Evolutionary conservation across 2,888 invertebrate genomes (phyloP).

Genomic region (Monochamus alternatus): DNA sequence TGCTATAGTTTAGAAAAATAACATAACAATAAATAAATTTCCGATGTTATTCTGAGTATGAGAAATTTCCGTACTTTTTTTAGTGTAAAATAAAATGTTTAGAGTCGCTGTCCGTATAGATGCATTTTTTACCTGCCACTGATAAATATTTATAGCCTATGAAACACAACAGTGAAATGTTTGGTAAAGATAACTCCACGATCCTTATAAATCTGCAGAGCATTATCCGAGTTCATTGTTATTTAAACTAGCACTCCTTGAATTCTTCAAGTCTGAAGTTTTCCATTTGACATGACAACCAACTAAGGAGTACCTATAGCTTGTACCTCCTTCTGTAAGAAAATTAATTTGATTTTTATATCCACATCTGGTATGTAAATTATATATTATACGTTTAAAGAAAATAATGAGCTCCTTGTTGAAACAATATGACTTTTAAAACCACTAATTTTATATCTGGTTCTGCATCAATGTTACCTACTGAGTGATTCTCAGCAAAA

Average conservation of each 20-base stretch:
- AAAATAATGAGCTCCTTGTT: too few species aligned
- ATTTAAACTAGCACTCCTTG: slow-evolving; percentile 13
- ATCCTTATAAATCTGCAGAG: not conserved
- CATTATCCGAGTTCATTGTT: slow-evolving; percentile 7
- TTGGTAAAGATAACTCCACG: not conserved
- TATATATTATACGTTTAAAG: not conserved
- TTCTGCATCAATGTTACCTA: too few species aligned
- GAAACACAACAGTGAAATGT: not conserved
- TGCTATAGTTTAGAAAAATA: too few species aligned
- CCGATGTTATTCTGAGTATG: too few species aligned
- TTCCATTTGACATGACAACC: too few species aligned
- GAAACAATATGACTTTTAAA: too few species aligned
- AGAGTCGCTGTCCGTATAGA: not conserved
- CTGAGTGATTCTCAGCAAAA: too few species aligned
- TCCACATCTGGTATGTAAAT: not conserved
- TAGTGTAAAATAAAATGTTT: not conserved
- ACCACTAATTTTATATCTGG: too few species aligned
- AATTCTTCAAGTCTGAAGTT: not conserved
- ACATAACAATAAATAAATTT: too few species aligned
- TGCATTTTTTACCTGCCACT: slow-evolving; percentile 2
- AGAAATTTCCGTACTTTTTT: too few species aligned
- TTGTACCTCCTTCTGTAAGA: too few species aligned
- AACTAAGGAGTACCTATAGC: not conserved
- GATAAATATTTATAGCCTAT: slow-evolving; percentile 4
- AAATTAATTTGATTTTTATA: not conserved